Conservation (phyloP, 2,888 invertebrate genomes). For the Elegia similella region DNA sequence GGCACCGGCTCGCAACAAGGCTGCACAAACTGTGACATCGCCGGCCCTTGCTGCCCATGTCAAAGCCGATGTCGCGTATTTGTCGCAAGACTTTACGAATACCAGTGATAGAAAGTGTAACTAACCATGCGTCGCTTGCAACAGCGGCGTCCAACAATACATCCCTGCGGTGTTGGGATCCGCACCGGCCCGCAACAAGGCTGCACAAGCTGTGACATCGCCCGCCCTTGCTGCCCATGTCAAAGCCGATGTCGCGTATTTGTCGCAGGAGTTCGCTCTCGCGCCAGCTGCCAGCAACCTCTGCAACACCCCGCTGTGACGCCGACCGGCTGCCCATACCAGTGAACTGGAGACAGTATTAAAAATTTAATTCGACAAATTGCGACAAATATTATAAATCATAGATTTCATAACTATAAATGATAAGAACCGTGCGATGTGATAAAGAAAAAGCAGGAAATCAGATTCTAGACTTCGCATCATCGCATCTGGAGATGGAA, state of each 20-base stretch:
- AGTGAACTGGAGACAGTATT: slow-evolving; percentile 84
- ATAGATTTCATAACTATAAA: too few relatives aligned
- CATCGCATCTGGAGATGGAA: too few relatives aligned
- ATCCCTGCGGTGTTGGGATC: slow-evolving; percentile 96
- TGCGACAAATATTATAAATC: too few relatives aligned
- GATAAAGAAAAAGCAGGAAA: too few relatives aligned
- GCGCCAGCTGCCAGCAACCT: slow-evolving; percentile 92
- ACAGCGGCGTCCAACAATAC: slow-evolving; percentile 97
- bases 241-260: slow-evolving; percentile 97
- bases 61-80: too few relatives aligned
- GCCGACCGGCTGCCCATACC: slow-evolving; percentile 97
- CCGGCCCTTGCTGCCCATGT: too few relatives aligned
- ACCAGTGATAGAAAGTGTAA: background rate
- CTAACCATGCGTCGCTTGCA: slow-evolving; percentile 87
- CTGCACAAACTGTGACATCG: too few relatives aligned
- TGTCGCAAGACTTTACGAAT: too few relatives aligned
- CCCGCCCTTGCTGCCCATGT: slow-evolving; percentile 98
- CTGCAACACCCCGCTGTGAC: slow-evolving; percentile 92
- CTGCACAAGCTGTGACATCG: slow-evolving; percentile 90
- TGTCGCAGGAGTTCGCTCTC: slow-evolving; percentile 97
- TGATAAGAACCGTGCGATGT: too few relatives aligned
- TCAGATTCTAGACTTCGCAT: too few relatives aligned
- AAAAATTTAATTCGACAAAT: background rate
- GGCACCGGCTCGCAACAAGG: too few relatives aligned
- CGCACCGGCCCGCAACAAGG: slow-evolving; percentile 92